Evolutionary conservation across 1,140 invertebrate genomes (phyloP).

Genomic region (Scaptomyza hsui): DNA sequence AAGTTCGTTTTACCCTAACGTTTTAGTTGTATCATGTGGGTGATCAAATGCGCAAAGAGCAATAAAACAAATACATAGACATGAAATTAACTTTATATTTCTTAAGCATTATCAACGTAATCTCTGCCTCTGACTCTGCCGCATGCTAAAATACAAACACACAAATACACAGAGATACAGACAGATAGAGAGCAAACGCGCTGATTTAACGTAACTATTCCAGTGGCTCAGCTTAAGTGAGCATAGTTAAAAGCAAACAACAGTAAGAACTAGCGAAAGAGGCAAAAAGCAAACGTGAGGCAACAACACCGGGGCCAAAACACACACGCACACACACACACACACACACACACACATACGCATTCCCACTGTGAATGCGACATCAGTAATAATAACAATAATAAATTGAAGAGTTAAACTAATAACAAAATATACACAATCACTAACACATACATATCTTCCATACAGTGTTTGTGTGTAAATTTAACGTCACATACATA

Average conservation of each 20-base stretch:
- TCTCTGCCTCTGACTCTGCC: slow-evolving; percentile 17
- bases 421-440: slow-evolving; percentile 67
- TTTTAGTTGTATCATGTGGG: slow-evolving; percentile 67
- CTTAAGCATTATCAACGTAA: slow-evolving; percentile 49
- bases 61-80: slow-evolving; percentile 52
- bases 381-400: slow-evolving; percentile 72
- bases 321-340: slow-evolving; percentile 26
- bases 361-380: slow-evolving; percentile 28
- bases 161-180: slow-evolving; percentile 14
- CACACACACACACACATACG: slow-evolving; percentile 17
- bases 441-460: slow-evolving; percentile 29
- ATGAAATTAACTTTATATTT: slow-evolving; percentile 28
- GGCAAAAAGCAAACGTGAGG: slow-evolving; percentile 23
- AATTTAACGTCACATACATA: slow-evolving; percentile 52
- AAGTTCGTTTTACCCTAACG: slow-evolving; percentile 40
- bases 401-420: slow-evolving; percentile 82
- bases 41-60: slow-evolving; percentile 71
- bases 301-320: slow-evolving; percentile 38
- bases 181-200: slow-evolving; percentile 45
- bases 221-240: slow-evolving; percentile 53
- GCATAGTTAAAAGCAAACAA: slow-evolving; percentile 69
- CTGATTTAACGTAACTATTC: slow-evolving; percentile 80
- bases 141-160: slow-evolving; percentile 42
- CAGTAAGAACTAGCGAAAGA: slow-evolving; percentile 55
- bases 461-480: slow-evolving; percentile 38